Evolutionary conservation across 2,888 invertebrate species (phyloP).

Genomic region (Spialia ferax): DNA sequence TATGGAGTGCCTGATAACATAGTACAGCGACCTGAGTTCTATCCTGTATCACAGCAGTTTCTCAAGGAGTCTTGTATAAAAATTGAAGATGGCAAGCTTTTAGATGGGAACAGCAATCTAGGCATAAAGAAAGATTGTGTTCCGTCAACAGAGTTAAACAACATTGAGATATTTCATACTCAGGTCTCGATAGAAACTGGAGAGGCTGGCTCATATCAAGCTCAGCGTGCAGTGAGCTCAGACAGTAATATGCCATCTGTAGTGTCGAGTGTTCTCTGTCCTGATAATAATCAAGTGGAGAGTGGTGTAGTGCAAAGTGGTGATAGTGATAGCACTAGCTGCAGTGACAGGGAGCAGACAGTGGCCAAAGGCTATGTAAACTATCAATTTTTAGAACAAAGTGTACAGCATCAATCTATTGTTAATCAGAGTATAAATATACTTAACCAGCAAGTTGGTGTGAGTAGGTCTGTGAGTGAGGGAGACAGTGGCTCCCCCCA

Average conservation of each 20-base stretch:
- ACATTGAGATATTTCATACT: constrained; percentile 66
- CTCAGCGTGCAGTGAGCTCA: constrained; percentile 63
- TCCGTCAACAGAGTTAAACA: constrained; percentile 59
- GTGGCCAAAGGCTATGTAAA: constrained; percentile 78
- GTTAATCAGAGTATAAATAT: constrained; percentile 84
- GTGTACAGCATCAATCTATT: constrained; percentile 82
- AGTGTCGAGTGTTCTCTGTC: constrained; percentile 64
- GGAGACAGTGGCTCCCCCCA: constrained; percentile 70
- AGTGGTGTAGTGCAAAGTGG: constrained; percentile 69
- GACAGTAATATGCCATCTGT: constrained; percentile 70
- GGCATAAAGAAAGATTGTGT: constrained; percentile 64
- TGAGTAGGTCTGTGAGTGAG: constrained; percentile 71
- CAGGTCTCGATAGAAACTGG: constrained; percentile 63
- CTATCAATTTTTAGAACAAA: constrained; percentile 85
- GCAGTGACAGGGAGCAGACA: constrained; percentile 71
- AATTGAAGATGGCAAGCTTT: constrained; percentile 57
- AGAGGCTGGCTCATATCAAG: constrained; percentile 68
- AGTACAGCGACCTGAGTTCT: constrained; percentile 63
- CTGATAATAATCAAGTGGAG: constrained; percentile 71
- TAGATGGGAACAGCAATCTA: constrained; percentile 52
- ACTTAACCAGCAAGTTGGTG: constrained; percentile 82
- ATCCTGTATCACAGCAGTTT: constrained; percentile 64
- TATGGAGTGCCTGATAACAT: constrained; percentile 62
- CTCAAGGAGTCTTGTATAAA: constrained; percentile 64
- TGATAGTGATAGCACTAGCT: constrained; percentile 63